Evolutionary conservation across 2,888 invertebrate genomes (phyloP), one percentile per base, ranked within the genome.

Genomic region (Leptopilina syphax): DNA sequence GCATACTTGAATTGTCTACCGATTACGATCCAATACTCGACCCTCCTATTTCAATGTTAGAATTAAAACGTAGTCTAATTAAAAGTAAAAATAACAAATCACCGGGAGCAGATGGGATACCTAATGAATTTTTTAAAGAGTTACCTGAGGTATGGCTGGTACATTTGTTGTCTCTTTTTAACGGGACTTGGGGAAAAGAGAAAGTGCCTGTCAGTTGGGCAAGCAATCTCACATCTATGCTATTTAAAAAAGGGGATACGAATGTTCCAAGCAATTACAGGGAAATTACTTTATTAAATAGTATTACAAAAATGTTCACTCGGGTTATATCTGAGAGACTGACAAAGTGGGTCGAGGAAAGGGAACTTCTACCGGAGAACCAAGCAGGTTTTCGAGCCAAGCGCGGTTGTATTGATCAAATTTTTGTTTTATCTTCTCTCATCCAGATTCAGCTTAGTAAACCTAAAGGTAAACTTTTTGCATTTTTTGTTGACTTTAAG

Each of bases 201-300:
- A 65, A 65, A 7, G n/a, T 65, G 13, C 65, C 65, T 34, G 5
- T 3, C 3, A 41, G 27, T 41, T 65, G 65, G 41, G 7, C 65
- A n/a, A 10, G 18, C 3, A 27, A 34, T 8, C 65, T 34, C 3
- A n/a, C n/a, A n/a, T n/a, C n/a, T n/a, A n/a, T n/a, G n/a, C n/a
- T n/a, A n/a, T n/a, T n/a, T n/a, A n/a, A 41, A 7, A 79, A 79
- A 60, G 83, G 82, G 9, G 80, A 82, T 60, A 18, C 67, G 9
- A n/a, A 70, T 6, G 57, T 77, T 8, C 84, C 85, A 10, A 27
- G 47, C 13, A 85, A 85, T 76, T 84, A 86, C 77, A 60, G 85
- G 66, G 82, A 81, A 10, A 86, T 86, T n/a, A 79, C 84, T 8
- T 78, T 86, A 24, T n/a, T 81, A 9, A 84, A 84, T 60, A 79